Evolutionary conservation across 2,113 vertebrate species (phyloP).

Genomic region (Stercorarius parasiticus): DNA sequence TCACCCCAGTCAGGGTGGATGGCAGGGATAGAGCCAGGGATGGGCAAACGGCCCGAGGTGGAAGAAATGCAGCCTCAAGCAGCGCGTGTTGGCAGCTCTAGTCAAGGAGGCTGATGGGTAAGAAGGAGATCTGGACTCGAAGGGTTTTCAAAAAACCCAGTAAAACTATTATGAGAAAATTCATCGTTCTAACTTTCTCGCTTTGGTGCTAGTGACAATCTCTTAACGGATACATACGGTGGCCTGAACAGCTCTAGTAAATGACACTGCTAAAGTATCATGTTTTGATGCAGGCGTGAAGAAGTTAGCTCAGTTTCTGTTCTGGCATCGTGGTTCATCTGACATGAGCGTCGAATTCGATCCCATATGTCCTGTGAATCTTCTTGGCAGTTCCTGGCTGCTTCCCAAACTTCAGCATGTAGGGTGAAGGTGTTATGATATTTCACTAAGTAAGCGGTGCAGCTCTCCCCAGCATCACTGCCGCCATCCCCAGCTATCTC

Average conservation of each 20-base stretch:
- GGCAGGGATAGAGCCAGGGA: not conserved
- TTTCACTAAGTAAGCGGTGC: constrained; percentile 20
- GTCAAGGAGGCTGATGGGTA: not conserved
- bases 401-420: constrained; percentile 51
- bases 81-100: rapidly evolving
- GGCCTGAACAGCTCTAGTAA: constrained; percentile 51
- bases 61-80: rapidly evolving
- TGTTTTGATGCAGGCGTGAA: constrained; percentile 46
- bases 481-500: not conserved
- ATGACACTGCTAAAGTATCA: constrained; percentile 36
- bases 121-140: not conserved
- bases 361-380: constrained; percentile 65
- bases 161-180: not conserved
- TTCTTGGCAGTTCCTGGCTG: constrained; percentile 63
- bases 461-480: not conserved
- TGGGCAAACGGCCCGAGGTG: not conserved
- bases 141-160: not conserved
- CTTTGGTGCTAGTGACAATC: constrained; percentile 14
- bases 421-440: constrained; percentile 55
- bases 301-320: constrained; percentile 48
- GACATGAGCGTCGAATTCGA: constrained; percentile 36
- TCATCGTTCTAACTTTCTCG: not conserved
- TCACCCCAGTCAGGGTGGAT: not conserved
- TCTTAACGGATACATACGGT: not conserved
- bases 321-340: constrained; percentile 51